These are phyloP conservation scores for Orius laevigatus DNA, from an alignment of 1,140 invertebrate genomes.

Conservation along the genomic window DNA sequence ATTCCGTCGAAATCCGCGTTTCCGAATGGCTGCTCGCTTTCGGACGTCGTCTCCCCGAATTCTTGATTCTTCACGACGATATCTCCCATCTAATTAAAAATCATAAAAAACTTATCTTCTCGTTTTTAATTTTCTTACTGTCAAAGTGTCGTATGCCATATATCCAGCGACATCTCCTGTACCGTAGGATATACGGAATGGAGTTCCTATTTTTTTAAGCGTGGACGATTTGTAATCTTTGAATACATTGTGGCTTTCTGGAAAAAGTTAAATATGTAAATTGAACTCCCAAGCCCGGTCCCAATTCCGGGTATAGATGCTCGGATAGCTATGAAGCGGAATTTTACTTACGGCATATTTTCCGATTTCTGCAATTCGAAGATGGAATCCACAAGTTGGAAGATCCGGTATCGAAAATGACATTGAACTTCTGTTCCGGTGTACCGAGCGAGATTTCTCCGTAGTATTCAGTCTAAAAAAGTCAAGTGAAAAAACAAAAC, in stretches of 20 bases:
- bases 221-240: neutral
- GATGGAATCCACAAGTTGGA: constrained; percentile 16
- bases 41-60: neutral
- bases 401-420: constrained; percentile 15
- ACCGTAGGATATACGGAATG: neutral
- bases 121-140: neutral
- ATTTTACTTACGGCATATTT: constrained; percentile 11
- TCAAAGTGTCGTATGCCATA: neutral
- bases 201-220: neutral
- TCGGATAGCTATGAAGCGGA: too few species aligned
- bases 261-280: too few species aligned
- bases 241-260: neutral
- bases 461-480: constrained; percentile 13
- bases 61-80: neutral
- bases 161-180: neutral
- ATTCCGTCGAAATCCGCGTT: constrained; percentile 41
- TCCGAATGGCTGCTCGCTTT: neutral
- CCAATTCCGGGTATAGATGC: too few species aligned
- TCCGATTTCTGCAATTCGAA: neutral
- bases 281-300: too few species aligned
- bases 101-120: neutral
- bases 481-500: too few species aligned
- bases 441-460: constrained; percentile 14
- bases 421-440: constrained; percentile 11
- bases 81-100: constrained; percentile 6